Base-by-base conservation (phyloP, 1,140 invertebrate genomes). In the Hypothenemus hampei region DNA sequence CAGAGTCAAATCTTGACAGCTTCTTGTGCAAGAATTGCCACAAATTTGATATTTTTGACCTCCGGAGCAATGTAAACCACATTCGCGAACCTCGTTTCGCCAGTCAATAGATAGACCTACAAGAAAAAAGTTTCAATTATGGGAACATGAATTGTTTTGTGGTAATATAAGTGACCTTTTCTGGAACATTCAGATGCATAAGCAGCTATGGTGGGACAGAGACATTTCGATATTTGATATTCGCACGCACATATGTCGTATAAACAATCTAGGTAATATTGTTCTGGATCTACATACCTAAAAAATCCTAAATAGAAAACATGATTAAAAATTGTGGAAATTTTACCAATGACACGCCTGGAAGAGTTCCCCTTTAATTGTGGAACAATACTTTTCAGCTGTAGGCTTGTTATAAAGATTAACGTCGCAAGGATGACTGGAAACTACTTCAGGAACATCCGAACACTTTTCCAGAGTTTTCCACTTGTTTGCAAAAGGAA, bases 401-500 rank as follows among this genome's bases (percentile, higher is more conserved):
- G 72, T 64, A 0, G 69, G 75, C 61, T 84, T 82, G 48, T 84
- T 86, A 54, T 89, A 79, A 0, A 85, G 73, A 65, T 86, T 86
- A 0, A 77, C 60, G 16, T 82, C 80, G 60, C 88, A 91, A 0
- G 87, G 85, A 71, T 88, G 81, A 15, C 76, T 72, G 20, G 72
- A 73, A 2, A 75, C 68, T 6, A 75, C 73, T 1, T 73, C 64
- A 3, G 77, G 65, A 23, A 85, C 75, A 39, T 84, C 76, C 0
- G 67, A 63, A 67, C 90, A 92, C 11, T 78, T 76, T 65, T 89
- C 84, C 20, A 78, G 79, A 0, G 84, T 86, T 69, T 89, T 91
- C 91, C 91, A 94, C 63, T 91, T 90, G 67, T 91, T 89, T 0
- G 88, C 89, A 69, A 95, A 94, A 0, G 84, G 78, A 6, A 82